Evolutionary conservation across 2,113 vertebrate species (phyloP), one percentile per base, ranked within the genome.

Genomic region (Pterocles burchelli): DNA sequence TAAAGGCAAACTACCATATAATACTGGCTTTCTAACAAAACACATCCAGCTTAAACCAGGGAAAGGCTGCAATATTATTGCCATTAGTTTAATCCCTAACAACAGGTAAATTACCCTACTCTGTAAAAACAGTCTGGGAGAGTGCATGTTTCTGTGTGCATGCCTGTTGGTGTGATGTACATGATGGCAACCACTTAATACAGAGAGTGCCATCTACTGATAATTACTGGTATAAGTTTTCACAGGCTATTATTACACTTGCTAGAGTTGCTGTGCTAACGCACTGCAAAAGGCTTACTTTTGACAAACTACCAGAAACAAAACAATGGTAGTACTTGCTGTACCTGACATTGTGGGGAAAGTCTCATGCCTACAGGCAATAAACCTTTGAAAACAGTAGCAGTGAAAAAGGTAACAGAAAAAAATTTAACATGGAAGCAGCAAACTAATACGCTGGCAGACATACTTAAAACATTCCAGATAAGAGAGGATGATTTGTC

Each of bases 231-330:
- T 18, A 10, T 19, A 24, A 5, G 21, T 33, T n/a, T 45, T 13
- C 1, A 0, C 22, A 10, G 72, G 6, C 17, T 28, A 3, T 2
- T 28, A 3, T 2, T 12, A 5, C 0, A 0, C 28, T 33, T 2
- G 3, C 26, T 25, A 3, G 22, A 29, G 11, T 21, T 61, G 29
- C 49, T 7, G 15, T 13, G 28, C 36, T 17, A 5, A 11, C 0
- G 15, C 43, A 4, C 34, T 3, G 33, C 9, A 58, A 33, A 62
- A 81, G 19, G 13, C 48, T 22, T 43, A 11, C 46, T 33, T n/a
- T 58, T 3, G 7, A 4, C 34, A 6, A 54, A 19, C 21, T 13
- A 31, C 19, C 43, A 21, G 49, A 51, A 79, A 34, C 36, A 17
- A 31, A 52, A 61, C 1, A 54, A 49, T 1, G 17, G 6, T n/a